Base-by-base conservation (phyloP, 2,888 invertebrate genomes). In the Diaphora mendica region DNA sequence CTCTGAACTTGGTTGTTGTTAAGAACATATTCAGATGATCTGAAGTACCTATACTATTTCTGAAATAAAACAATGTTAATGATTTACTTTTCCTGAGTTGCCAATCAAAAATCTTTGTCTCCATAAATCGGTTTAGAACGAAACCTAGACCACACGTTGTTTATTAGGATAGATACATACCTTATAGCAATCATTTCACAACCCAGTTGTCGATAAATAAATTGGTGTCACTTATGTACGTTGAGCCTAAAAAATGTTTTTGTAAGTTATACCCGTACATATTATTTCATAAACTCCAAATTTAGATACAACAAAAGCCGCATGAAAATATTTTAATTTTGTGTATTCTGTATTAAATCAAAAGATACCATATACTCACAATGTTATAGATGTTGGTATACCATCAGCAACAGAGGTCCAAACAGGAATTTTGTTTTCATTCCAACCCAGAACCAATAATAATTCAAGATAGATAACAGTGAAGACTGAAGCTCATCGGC, bases 341-440 rank as follows among this genome's bases (percentile, higher is more conserved):
- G 9, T 17, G 15, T 23, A 35, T 33, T 44, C n/a, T 15, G 15
- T 68, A 23, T 23, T 8, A 48, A 74, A 64, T 71, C 66, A 62
- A 71, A 73, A 62, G 74, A 71, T 75, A 73, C 77, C 73, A 75
- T 9, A 35, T 33, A 26, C 0, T 64, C 17, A 48, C 64, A 44
- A 68, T 20, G 68, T 65, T 48, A 44, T 71, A 84, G 83, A 82
- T 80, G 76, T 73, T 70, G 55, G 68, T 75, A 71, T 82, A 83
- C 35, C 76, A 71, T 70, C 74, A 81, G 76, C 72, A 84, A 85
- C 81, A 75, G 84, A 35, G 84, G 84, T 84, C 85, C 84, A 84
- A 84, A 76, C 69, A 81, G 90, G 90, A 92, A 82, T 77, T 89
- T 89, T 90, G 83, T 82, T 86, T 88, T 88, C 82, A 85, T 79